Conservation (phyloP, 1,140 invertebrate species). For the Patella vulgata region DNA sequence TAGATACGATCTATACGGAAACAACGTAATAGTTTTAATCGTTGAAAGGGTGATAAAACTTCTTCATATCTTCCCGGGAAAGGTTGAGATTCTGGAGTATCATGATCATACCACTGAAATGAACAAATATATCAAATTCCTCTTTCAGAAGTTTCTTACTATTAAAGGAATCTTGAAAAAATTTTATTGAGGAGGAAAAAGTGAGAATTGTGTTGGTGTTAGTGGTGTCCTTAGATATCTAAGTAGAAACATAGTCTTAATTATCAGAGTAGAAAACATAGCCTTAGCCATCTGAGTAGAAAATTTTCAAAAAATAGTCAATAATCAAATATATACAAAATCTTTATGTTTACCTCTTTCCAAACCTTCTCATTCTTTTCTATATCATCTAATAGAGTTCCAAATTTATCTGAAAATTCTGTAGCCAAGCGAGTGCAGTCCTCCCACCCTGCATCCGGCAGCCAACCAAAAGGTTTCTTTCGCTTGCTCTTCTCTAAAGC, state of each 20-base stretch:
- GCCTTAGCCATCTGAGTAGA: no score
- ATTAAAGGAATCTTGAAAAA: no score
- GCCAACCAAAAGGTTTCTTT: slow-evolving; percentile 77
- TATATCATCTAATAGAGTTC: slow-evolving; percentile 75
- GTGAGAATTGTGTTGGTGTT: no score
- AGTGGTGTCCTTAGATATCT: no score
- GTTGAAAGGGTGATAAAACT: slow-evolving; percentile 74
- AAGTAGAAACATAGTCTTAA: no score
- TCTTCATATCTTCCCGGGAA: slow-evolving; percentile 76
- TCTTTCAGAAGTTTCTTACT: no score
- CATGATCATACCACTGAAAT: slow-evolving; percentile 83
- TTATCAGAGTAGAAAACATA: no score
- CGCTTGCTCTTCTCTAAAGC: slow-evolving; percentile 78
- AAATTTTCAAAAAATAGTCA: no score
- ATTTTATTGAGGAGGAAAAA: no score
- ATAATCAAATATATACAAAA: not conserved
- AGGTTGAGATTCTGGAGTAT: slow-evolving; percentile 78
- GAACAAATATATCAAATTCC: slow-evolving; percentile 1
- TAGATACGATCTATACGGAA: slow-evolving; percentile 89
- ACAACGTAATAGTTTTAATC: slow-evolving; percentile 84
- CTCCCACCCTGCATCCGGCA: slow-evolving; percentile 80
- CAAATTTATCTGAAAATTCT: slow-evolving; percentile 78
- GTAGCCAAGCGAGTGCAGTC: slow-evolving; percentile 78
- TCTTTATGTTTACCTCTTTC: slow-evolving; percentile 72
- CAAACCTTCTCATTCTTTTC: slow-evolving; percentile 72